phyloP scores from a whole-genome alignment of 2,797 vertebrate genomes.

The Tolypeutes matacus region DNA sequence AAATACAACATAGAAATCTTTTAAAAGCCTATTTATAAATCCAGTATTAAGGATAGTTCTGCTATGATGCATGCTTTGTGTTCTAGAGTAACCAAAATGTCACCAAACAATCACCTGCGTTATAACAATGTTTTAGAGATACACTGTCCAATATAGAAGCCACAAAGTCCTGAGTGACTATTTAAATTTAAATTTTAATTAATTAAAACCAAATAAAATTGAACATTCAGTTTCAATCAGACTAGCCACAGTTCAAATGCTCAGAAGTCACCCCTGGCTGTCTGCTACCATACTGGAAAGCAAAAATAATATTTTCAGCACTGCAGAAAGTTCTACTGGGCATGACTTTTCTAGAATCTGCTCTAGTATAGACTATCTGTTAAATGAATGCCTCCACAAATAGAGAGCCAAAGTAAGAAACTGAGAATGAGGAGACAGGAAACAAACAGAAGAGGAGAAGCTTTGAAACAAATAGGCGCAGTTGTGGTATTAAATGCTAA shows the following conservation, averaged over 20 bases:
- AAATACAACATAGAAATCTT: not conserved
- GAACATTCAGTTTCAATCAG: not conserved
- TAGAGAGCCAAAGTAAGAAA: not conserved
- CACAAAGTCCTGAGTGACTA: too few species aligned
- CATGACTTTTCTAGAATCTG: not conserved
- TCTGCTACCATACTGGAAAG: not conserved
- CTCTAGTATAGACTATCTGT: not conserved
- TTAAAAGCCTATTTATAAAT: not conserved
- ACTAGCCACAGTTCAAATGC: not conserved
- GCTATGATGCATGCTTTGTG: not conserved
- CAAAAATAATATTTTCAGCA: not conserved
- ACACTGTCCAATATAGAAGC: not conserved
- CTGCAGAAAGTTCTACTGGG: not conserved
- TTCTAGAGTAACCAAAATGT: not conserved
- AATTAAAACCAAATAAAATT: slow-evolving; percentile 12
- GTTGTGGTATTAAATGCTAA: not conserved
- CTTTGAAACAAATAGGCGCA: not conserved
- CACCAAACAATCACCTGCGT: not conserved
- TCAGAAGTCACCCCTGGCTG: not conserved
- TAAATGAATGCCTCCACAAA: not conserved
- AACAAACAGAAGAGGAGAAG: not conserved
- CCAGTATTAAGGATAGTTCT: not conserved
- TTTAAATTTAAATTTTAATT: not conserved
- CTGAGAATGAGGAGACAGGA: not conserved
- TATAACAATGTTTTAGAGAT: not conserved